Evolutionary conservation across 2,113 vertebrate genomes (phyloP).

Genomic region (Lophotis ruficrista): DNA sequence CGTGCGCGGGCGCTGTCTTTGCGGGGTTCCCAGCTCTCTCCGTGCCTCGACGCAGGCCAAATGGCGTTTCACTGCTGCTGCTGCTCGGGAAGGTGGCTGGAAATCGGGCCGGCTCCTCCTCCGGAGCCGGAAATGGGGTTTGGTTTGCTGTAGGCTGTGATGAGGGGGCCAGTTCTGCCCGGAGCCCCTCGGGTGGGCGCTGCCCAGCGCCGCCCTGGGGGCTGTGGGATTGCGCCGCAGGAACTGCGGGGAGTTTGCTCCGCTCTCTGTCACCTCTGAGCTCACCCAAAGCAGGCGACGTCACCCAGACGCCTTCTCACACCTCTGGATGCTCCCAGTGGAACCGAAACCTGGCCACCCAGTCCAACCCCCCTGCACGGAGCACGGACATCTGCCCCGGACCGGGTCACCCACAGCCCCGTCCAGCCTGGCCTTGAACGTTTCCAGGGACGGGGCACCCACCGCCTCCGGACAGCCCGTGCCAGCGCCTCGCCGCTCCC

Average conservation of each 20-base stretch:
- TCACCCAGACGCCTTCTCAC: background rate
- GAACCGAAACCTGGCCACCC: background rate
- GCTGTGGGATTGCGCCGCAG: background rate
- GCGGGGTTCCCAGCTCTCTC: background rate
- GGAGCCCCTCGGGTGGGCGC: background rate
- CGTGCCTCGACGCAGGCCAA: background rate
- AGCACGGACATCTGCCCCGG: too few species aligned
- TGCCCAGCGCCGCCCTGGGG: too few species aligned
- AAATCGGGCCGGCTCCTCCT: background rate
- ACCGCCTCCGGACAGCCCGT: too few species aligned
- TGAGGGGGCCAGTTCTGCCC: background rate
- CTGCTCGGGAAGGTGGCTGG: background rate
- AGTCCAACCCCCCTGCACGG: too few species aligned
- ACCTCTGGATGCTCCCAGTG: background rate
- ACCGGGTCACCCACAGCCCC: too few species aligned
- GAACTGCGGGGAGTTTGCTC: background rate
- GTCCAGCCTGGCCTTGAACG: too few species aligned
- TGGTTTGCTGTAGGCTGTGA: background rate
- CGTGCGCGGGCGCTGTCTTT: rapidly evolving
- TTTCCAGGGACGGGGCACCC: too few species aligned
- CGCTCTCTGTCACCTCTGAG: background rate
- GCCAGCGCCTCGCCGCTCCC: too few species aligned
- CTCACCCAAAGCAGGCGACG: background rate
- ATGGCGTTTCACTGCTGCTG: background rate
- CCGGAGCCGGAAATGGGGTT: background rate